Conservation (phyloP, 2,797 vertebrate species). For the Galaxias olidus region DNA sequence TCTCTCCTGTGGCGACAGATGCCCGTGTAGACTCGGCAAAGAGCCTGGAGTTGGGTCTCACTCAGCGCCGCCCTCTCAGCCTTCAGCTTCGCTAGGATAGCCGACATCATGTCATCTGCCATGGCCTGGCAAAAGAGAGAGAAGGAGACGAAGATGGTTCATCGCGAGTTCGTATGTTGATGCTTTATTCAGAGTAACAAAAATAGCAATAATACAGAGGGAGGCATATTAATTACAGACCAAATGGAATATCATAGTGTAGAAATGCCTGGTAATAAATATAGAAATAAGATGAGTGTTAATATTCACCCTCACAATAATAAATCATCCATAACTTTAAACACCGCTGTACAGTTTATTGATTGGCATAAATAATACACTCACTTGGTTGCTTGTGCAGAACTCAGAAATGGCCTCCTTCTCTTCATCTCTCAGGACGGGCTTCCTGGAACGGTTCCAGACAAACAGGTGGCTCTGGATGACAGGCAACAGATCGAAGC, state of each 20-base stretch:
- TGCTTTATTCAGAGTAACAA: too few relatives aligned
- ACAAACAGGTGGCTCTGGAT: conserved; percentile 83
- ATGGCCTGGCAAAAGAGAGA: conserved; percentile 59
- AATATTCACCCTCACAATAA: not conserved
- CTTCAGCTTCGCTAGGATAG: conserved; percentile 83
- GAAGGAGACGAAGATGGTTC: not conserved
- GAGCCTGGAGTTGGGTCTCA: conserved; percentile 76
- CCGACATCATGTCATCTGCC: conserved; percentile 76
- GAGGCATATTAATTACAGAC: too few relatives aligned
- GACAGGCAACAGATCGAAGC: conserved; percentile 89
- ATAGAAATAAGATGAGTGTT: too few relatives aligned
- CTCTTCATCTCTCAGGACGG: conserved; percentile 89
- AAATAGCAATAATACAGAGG: too few relatives aligned
- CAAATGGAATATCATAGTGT: too few relatives aligned
- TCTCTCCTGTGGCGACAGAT: conserved; percentile 86
- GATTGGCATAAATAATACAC: conserved; percentile 24
- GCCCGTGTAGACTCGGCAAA: conserved; percentile 89
- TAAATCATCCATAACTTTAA: too few relatives aligned
- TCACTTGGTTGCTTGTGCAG: conserved; percentile 77
- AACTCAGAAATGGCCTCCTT: conserved; percentile 86
- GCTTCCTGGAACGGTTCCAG: conserved; percentile 82
- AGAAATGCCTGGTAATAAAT: too few relatives aligned
- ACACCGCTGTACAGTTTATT: too few relatives aligned
- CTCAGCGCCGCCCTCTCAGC: conserved; percentile 66
- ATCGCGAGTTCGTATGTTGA: too few relatives aligned